A percentile compares a stretch with the other conserved stretches of the same genome.
These are phyloP conservation scores for Porites divaricata DNA, from an alignment of 92 coral and sea anemone genomes.

Conservation along the genomic window DNA sequence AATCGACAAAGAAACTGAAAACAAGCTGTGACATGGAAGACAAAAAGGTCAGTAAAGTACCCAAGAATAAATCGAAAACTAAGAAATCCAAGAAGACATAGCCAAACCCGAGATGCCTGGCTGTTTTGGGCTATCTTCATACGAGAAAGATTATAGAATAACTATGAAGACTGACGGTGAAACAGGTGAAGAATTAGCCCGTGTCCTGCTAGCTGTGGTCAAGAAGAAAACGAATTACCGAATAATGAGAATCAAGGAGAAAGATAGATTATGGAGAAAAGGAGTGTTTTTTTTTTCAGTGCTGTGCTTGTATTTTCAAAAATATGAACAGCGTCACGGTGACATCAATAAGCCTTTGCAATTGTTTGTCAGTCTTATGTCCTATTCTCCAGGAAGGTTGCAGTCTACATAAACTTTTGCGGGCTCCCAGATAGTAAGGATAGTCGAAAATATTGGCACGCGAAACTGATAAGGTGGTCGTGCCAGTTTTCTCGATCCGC, in stretches of 20 bases:
- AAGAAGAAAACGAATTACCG: neutral
- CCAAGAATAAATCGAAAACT: slow-evolving; percentile 3
- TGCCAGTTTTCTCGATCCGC: too few species aligned
- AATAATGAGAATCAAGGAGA: neutral
- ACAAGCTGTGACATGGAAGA: neutral
- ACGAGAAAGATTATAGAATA: neutral
- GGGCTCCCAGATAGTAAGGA: neutral
- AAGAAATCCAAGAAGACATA: slow-evolving; percentile 14
- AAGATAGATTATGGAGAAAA: neutral
- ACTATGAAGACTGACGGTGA: neutral
- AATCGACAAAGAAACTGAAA: slow-evolving; percentile 16
- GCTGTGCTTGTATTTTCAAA: slow-evolving; percentile 15
- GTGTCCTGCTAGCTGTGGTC: neutral
- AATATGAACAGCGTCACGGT: neutral
- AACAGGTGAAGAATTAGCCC: too few species aligned
- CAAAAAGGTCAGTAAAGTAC: neutral
- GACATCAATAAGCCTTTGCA: neutral
- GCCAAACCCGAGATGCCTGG: neutral
- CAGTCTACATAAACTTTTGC: neutral
- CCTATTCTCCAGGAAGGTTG: neutral
- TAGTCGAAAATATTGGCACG: too few species aligned
- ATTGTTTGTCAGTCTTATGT: neutral
- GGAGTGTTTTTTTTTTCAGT: neutral
- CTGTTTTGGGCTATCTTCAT: neutral
- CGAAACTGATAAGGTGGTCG: too few species aligned